phyloP scores from a whole-genome alignment of 2,113 vertebrate genomes.

The Pogonocichla stellata region DNA sequence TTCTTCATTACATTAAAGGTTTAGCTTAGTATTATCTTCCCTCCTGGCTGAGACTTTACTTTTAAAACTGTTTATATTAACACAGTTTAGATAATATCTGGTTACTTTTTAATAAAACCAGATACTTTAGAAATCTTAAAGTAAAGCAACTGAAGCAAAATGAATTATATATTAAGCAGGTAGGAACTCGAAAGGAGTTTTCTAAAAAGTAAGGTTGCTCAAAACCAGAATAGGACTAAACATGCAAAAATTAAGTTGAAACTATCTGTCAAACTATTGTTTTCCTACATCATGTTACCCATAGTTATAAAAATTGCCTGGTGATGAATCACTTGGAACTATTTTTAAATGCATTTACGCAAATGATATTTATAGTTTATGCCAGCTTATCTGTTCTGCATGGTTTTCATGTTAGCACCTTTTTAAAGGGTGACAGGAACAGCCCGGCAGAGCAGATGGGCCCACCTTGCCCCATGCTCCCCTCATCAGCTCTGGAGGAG shows the following conservation, averaged over 20 bases:
- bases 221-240: neutral
- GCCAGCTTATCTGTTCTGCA: constrained; percentile 70
- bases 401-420: constrained; percentile 69
- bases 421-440: constrained; percentile 55
- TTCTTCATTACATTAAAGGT: neutral
- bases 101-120: neutral
- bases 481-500: accelerated
- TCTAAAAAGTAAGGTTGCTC: neutral
- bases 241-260: constrained; percentile 1
- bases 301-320: constrained; percentile 64
- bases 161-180: neutral
- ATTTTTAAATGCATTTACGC: constrained; percentile 73
- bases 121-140: neutral
- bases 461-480: neutral
- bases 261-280: constrained; percentile 49
- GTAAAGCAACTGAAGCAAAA: neutral
- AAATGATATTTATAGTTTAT: constrained; percentile 75
- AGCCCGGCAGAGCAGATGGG: neutral
- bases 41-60: neutral
- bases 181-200: neutral
- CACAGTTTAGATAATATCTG: neutral
- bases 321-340: constrained; percentile 70
- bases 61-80: neutral
- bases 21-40: neutral
- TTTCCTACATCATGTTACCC: constrained; percentile 60